Base-by-base conservation (phyloP, 2,888 invertebrate genomes). In the Eurois occulta region DNA sequence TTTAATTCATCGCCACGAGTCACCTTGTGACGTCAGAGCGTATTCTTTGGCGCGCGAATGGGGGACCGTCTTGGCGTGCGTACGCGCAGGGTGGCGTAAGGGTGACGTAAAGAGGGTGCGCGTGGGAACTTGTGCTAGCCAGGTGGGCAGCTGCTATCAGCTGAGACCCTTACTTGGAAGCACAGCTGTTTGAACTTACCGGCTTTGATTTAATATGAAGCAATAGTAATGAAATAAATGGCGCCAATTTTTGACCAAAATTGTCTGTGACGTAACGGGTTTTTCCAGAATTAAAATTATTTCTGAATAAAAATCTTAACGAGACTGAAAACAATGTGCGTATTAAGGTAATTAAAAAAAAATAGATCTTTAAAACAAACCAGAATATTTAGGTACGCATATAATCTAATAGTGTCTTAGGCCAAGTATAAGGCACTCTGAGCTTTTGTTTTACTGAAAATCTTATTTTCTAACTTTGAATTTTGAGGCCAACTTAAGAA, bases 61-160 rank as follows among this genome's bases (percentile, higher is more conserved):
- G 80, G 88, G 88, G 88, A 88, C 77, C 87, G 72, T 89, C 90
- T 90, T 88, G 88, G 90, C 91, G 87, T 89, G 91, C 88, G 90
- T 89, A 89, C 90, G 89, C 89, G 88, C 86, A 91, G 89, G 87
- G 89, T 85, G 74, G 74, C 68, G 70, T 74, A 85, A 86, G 95
- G 95, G 94, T 89, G 91, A 74, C 62, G 66, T 72, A 83, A 86
- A 82, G 86, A 89, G 95, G 95, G 94, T 89, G 91, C 94, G 93
- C 96, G 96, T 96, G 96, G 94, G 96, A 96, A 96, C 93, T 93
- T 93, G 93, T 93, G 94, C 92, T 92, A 88, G 91, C 95, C 96
- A 62, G 62, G 62, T 62, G 62, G 62, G 62, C 62, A 95, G 96
- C 94, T 96, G 95, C 88, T 90, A 89, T 93, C 93, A 93, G 92